These are phyloP conservation scores for Quadroppia sp. DNA, from an alignment of 2,888 invertebrate genomes.

Conservation along the genomic window DNA sequence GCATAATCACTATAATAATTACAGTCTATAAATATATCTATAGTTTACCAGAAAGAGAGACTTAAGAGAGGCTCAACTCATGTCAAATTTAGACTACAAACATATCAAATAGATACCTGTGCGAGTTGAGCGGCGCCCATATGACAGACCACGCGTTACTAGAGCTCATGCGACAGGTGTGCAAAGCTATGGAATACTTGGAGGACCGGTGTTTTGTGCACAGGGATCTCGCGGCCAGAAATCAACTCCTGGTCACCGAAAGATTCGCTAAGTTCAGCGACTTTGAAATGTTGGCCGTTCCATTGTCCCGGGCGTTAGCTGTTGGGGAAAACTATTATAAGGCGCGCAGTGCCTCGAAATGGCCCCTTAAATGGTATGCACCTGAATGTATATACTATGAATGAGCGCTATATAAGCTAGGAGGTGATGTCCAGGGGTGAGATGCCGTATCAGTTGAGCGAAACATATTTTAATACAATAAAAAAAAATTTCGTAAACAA, in stretches of 20 bases:
- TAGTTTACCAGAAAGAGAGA: conserved; percentile 51
- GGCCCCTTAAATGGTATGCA: conserved; percentile 57
- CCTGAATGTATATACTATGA: conserved; percentile 56
- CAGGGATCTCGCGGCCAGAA: conserved; percentile 55
- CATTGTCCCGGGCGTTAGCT: conserved; percentile 54
- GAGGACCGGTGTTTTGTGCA: conserved; percentile 55
- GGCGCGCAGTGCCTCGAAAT: conserved; percentile 54
- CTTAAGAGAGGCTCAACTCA: conserved; percentile 54
- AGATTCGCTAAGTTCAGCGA: conserved; percentile 56
- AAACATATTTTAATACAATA: too few species aligned
- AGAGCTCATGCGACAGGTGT: conserved; percentile 54
- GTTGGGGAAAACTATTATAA: conserved; percentile 54
- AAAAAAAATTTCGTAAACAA: too few species aligned
- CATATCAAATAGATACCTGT: conserved; percentile 54
- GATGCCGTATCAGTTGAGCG: conserved; percentile 54
- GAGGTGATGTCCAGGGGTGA: conserved; percentile 55
- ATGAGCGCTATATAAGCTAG: conserved; percentile 56
- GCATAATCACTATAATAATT: too few species aligned
- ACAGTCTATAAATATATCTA: too few species aligned
- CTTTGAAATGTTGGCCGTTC: too few species aligned
- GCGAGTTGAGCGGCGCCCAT: conserved; percentile 50
- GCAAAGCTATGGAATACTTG: conserved; percentile 55
- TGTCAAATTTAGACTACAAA: conserved; percentile 54
- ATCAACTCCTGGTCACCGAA: conserved; percentile 55
- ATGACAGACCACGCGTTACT: conserved; percentile 49